Conservation (phyloP, 2,888 invertebrate genomes). For the Calephelis perditalis region DNA sequence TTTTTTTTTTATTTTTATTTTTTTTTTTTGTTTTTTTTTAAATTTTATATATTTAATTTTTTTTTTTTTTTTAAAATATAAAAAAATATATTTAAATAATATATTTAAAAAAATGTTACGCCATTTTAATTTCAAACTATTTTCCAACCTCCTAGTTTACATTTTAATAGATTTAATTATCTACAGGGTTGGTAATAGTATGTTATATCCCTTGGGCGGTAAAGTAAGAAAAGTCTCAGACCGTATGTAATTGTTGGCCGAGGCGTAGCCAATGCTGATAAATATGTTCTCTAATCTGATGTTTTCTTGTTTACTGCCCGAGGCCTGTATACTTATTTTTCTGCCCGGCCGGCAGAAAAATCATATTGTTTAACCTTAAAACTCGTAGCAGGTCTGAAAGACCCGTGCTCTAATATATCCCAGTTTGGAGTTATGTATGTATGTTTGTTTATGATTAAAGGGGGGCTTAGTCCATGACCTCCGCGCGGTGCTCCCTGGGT, state of each 20-base stretch:
- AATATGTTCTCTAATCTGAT: too few species aligned
- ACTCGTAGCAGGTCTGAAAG: neutral
- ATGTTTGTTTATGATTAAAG: conserved; percentile 49
- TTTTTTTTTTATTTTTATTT: too few species aligned
- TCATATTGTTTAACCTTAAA: conserved; percentile 1
- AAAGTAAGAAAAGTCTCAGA: too few species aligned
- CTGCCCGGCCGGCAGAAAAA: neutral
- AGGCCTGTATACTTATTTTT: too few species aligned
- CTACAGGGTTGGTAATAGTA: too few species aligned
- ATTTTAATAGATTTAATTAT: too few species aligned
- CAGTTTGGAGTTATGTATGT: conserved; percentile 23
- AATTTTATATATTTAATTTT: conserved; percentile 5
- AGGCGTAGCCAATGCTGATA: too few species aligned
- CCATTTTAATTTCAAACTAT: neutral
- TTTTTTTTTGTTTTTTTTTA: too few species aligned
- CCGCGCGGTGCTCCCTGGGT: conserved; percentile 77
- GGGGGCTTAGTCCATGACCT: conserved; percentile 74
- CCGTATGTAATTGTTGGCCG: too few species aligned
- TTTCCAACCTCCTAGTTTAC: too few species aligned
- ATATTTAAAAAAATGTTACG: neutral
- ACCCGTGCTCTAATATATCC: conserved; percentile 9
- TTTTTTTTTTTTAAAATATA: neutral
- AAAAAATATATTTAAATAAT: neutral
- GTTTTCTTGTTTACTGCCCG: too few species aligned
- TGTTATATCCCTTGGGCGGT: too few species aligned